A percentile compares a stretch with the other conserved stretches of the same genome.
Evolutionary conservation across 2,113 vertebrate genomes (phyloP).

Genomic region (Lophius piscatorius): DNA sequence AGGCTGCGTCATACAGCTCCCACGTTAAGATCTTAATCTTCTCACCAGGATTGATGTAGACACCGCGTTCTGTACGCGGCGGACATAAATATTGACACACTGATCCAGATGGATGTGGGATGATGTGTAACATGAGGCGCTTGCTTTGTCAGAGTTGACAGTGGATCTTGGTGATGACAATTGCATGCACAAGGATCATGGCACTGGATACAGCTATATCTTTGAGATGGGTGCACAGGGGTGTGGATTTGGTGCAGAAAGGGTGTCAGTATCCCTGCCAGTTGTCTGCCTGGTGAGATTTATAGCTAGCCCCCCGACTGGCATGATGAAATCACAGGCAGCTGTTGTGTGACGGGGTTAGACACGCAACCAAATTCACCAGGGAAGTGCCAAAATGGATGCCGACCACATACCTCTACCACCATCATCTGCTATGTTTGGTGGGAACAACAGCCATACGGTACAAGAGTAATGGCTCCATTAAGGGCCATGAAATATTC

Average conservation of each 20-base stretch:
- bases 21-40: constrained; percentile 68
- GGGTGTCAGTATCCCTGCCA: constrained; percentile 31
- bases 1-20: constrained; percentile 44
- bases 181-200: constrained; percentile 8
- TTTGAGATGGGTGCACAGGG: constrained; percentile 16
- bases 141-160: constrained; percentile 5
- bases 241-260: constrained; percentile 11
- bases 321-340: constrained; percentile 57
- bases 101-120: constrained; percentile 37
- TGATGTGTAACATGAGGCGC: constrained; percentile 30
- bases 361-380: constrained; percentile 54
- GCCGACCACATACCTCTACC: constrained; percentile 27
- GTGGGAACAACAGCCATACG: constrained; percentile 37
- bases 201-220: constrained; percentile 17
- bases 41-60: constrained; percentile 42
- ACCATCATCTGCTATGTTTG: constrained; percentile 8
- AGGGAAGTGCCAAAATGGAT: constrained; percentile 51
- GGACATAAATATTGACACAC: constrained; percentile 59
- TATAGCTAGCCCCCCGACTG: constrained; percentile 14
- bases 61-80: constrained; percentile 41
- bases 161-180: constrained; percentile 46
- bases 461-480: constrained; percentile 50
- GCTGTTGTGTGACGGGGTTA: constrained; percentile 59
- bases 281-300: constrained; percentile 46
- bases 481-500: constrained; percentile 79